Base-by-base conservation (phyloP, 2,113 vertebrate genomes). In the Corythornis cristatus region DNA sequence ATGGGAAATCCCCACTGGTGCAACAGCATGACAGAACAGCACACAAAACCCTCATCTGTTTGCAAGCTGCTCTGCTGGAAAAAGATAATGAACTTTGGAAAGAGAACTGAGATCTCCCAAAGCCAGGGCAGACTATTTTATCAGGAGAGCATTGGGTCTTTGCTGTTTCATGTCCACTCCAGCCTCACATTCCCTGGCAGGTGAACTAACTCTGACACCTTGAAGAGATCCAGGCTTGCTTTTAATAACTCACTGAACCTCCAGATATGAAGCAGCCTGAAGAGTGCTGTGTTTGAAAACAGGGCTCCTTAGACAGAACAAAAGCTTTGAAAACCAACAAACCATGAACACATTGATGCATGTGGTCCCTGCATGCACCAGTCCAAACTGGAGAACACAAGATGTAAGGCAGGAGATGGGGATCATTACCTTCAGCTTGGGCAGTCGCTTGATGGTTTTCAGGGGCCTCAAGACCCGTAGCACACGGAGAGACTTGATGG, bases 381-480 rank as follows among this genome's bases (percentile, higher is more conserved):
- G 18, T 40, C 54, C 16, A 31, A 0, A 3, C 22, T 67, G 19
- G 42, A 72, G 61, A 57, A 68, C n/a, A 54, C 28, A 67, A 67
- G 29, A 73, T 1, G 9, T 28, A 28, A 83, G 45, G 45, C 33
- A 70, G 61, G 62, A 58, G 72, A 28, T 37, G 50, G 26, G 9
- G 22, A 64, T 42, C 2, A 0, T 96, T 97, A 99, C 99, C 99
- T 99, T 99, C 80, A 99, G 98, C 96, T 99, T 99, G n/a, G 99
- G 99, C 85, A 99, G 98, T 35, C 99, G 98, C 95, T 99, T 99
- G 97, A 99, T 99, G 71, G 99, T 99, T 97, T 99, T 99, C 95
- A 99, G 97, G 1, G 99, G 99, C 86, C 99, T 97, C 87, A 99
- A 98, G 65, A 99, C 99, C 25, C 99, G 98, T 18, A 99, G 95